These are phyloP conservation scores for Ctenopoma multispine DNA, from an alignment of 2,797 vertebrate genomes.

Conservation along the genomic window DNA sequence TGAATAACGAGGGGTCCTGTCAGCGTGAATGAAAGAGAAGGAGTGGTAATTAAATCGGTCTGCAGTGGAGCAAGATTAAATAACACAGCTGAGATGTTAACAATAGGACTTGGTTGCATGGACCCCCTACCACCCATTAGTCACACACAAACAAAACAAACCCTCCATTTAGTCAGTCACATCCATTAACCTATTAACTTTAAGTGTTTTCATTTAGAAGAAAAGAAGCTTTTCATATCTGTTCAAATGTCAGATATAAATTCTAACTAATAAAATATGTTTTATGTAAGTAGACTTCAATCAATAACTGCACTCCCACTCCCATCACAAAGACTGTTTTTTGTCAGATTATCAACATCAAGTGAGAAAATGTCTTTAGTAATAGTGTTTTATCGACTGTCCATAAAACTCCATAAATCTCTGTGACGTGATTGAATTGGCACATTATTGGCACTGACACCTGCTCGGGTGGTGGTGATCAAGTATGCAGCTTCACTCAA, in stretches of 20 bases:
- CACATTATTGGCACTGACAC: too few species aligned
- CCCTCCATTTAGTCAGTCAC: neutral
- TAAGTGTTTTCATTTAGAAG: neutral
- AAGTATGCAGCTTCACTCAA: too few species aligned
- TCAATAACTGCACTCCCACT: too few species aligned
- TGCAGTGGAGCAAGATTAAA: slow-evolving; percentile 40
- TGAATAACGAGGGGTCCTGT: slow-evolving; percentile 65
- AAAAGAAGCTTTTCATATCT: neutral
- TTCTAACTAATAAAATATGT: neutral
- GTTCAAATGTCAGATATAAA: neutral
- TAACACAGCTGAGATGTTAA: slow-evolving; percentile 31
- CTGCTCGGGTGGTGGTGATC: too few species aligned
- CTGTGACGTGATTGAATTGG: too few species aligned
- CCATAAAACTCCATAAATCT: too few species aligned
- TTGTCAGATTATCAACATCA: too few species aligned
- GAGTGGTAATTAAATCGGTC: slow-evolving; percentile 62
- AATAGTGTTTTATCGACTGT: too few species aligned
- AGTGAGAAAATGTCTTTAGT: too few species aligned
- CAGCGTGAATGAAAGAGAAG: slow-evolving; percentile 46
- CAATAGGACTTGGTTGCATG: slow-evolving; percentile 21
- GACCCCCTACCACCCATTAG: neutral
- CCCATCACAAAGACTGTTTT: too few species aligned
- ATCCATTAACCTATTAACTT: neutral
- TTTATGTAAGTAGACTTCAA: neutral
- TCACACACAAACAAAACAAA: slow-evolving; percentile 15